Percentiles rank a stretch among this genome's conserved stretches.
These are phyloP conservation scores for Cyrtodaria siliqua DNA, from an alignment of 2,888 invertebrate genomes.

Conservation along the genomic window DNA sequence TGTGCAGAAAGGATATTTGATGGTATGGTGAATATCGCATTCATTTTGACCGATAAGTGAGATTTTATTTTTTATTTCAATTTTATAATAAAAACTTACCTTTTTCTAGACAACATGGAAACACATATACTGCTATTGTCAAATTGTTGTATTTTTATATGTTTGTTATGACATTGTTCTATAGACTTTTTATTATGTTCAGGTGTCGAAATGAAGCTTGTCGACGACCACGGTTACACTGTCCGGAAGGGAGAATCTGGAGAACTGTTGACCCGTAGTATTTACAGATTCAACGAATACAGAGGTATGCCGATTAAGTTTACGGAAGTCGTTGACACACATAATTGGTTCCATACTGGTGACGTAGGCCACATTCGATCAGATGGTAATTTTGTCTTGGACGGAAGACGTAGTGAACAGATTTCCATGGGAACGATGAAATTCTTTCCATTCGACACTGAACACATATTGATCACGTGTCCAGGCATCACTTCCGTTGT, in stretches of 20 bases:
- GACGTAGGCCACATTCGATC: conserved; percentile 27
- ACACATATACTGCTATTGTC: too few species aligned
- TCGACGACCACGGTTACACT: conserved; percentile 24
- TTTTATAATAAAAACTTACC: too few species aligned
- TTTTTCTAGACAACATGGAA: too few species aligned
- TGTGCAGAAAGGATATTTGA: too few species aligned
- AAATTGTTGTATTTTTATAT: too few species aligned
- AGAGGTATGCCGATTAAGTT: conserved; percentile 18
- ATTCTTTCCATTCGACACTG: conserved; percentile 30
- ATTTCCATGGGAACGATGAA: conserved; percentile 34
- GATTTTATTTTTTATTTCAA: too few species aligned
- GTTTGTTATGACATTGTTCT: too few species aligned
- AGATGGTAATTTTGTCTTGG: conserved; percentile 46
- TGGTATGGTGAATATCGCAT: too few species aligned
- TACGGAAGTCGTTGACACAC: conserved; percentile 15
- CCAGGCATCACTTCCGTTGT: conserved; percentile 18
- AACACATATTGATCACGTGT: conserved; percentile 14
- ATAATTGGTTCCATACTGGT: conserved; percentile 36
- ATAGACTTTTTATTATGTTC: neutral
- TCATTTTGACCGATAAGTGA: too few species aligned
- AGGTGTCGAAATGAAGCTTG: conserved; percentile 46
- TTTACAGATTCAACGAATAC: conserved; percentile 36
- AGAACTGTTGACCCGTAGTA: conserved; percentile 31
- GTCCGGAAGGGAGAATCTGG: conserved; percentile 39
- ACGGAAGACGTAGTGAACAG: conserved; percentile 28